Conservation (phyloP, 2,113 vertebrate species). For the Phoenicopterus ruber region DNA sequence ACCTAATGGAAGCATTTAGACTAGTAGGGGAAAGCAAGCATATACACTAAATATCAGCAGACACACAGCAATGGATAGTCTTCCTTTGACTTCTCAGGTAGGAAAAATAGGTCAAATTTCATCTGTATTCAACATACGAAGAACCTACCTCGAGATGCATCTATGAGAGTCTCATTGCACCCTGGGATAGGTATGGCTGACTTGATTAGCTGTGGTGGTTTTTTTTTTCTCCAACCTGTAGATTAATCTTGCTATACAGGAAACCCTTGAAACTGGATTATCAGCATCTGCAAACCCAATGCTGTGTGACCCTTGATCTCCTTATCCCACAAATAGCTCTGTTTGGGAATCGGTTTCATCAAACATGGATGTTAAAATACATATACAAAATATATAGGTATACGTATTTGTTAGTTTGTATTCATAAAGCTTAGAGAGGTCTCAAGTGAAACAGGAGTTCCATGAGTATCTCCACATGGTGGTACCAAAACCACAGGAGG, state of each 20-base stretch:
- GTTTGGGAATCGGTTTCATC: neutral
- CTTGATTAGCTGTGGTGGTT: neutral
- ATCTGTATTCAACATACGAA: neutral
- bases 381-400: too few species aligned
- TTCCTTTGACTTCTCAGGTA: neutral
- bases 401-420: neutral
- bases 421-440: neutral
- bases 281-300: neutral
- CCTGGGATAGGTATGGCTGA: neutral
- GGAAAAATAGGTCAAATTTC: neutral
- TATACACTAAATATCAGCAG: neutral
- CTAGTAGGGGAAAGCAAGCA: neutral
- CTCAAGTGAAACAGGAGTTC: neutral
- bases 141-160: neutral
- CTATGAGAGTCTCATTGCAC: neutral
- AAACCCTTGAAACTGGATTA: neutral
- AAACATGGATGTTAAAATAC: neutral
- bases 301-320: neutral
- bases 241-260: neutral
- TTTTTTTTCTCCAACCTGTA: neutral
- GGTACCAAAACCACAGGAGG: neutral
- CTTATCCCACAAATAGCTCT: neutral
- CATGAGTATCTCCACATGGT: neutral
- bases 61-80: neutral
- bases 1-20: neutral